A percentile compares a stretch with the other conserved stretches of the same genome.
Evolutionary conservation across 2,113 vertebrate genomes (phyloP).

Genomic region (Telmatochromis brichardi): DNA sequence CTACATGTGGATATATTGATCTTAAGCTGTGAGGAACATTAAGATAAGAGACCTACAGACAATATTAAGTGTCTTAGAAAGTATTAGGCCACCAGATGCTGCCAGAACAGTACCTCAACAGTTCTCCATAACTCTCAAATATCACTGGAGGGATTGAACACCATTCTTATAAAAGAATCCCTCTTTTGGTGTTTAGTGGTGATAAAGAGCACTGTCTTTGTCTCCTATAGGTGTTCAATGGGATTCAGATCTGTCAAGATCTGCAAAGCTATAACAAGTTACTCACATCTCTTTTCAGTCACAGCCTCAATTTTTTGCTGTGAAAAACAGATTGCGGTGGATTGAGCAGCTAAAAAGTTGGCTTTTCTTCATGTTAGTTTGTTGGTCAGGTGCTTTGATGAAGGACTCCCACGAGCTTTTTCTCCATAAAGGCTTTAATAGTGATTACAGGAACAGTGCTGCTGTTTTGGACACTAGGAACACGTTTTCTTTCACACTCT

Average conservation of each 20-base stretch:
- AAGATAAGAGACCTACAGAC: neutral
- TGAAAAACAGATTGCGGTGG: neutral
- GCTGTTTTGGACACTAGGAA: neutral
- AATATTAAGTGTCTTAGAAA: neutral
- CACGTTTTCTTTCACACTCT: neutral
- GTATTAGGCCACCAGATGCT: neutral
- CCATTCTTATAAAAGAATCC: neutral
- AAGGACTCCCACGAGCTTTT: neutral
- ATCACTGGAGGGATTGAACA: neutral
- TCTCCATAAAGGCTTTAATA: neutral
- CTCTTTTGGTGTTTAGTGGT: neutral
- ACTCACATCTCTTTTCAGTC: neutral
- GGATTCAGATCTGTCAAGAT: neutral
- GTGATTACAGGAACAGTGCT: neutral
- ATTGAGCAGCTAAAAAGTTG: neutral
- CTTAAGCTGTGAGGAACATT: neutral
- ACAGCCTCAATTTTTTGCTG: fast-evolving
- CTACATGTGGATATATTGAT: neutral
- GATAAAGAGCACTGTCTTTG: neutral
- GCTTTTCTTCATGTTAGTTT: neutral
- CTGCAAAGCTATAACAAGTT: neutral
- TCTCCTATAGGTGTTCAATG: neutral
- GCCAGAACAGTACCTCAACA: neutral
- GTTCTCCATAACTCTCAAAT: neutral
- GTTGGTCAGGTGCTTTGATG: neutral